These are phyloP conservation scores for Acanthopagrus latus DNA, from an alignment of 2,797 vertebrate species.

Conservation along the genomic window DNA sequence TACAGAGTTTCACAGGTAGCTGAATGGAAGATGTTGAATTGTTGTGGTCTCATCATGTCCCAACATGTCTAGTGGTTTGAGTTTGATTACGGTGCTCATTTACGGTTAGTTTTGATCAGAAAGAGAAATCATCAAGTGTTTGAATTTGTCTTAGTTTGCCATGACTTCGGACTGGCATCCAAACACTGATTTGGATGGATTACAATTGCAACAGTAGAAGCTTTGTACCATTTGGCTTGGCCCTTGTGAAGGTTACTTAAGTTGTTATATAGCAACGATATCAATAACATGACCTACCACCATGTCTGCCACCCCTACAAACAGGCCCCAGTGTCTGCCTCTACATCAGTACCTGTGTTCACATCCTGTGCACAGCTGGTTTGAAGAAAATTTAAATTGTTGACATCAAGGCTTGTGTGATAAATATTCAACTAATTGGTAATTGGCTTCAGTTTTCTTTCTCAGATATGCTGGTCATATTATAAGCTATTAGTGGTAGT, in stretches of 20 bases:
- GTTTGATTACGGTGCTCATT: neutral
- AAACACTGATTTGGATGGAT: no score
- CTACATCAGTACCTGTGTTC: constrained; percentile 23
- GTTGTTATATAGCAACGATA: no score
- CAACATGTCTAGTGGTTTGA: neutral
- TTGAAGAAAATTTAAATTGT: constrained; percentile 23
- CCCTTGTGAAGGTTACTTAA: no score
- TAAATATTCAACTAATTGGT: constrained; percentile 33
- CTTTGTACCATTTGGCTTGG: no score
- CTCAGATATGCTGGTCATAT: constrained; percentile 54
- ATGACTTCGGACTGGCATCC: no score
- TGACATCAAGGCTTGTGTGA: constrained; percentile 29
- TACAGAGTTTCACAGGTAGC: neutral
- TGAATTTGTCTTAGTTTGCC: neutral
- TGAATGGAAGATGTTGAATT: neutral
- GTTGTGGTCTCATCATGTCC: neutral
- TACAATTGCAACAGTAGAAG: no score
- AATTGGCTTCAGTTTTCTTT: constrained; percentile 36
- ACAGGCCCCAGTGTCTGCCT: neutral
- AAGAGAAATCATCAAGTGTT: neutral
- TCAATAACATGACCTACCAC: neutral
- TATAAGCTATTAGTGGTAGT: constrained; percentile 66
- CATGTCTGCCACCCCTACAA: neutral
- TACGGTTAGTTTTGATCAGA: neutral
- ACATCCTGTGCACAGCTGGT: constrained; percentile 37